Conservation (phyloP, 1,140 invertebrate genomes). For the Meteorus sp. region DNA sequence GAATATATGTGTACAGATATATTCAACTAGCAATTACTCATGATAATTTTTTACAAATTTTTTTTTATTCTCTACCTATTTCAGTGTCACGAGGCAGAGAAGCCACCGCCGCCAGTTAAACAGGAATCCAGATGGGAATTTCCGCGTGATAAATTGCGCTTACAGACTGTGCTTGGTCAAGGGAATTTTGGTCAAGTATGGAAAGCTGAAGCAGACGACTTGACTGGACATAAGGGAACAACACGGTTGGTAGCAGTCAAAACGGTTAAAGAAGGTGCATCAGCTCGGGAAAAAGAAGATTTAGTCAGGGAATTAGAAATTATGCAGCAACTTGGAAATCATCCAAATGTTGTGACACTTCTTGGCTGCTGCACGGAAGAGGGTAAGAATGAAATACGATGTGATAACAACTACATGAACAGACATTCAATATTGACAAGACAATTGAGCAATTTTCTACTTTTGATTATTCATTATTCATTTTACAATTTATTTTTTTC, state of each 20-base stretch:
- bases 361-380: constrained; percentile 82
- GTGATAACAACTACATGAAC: no score
- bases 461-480: constrained; percentile 4
- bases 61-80: constrained; percentile 19
- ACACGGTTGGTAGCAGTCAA: constrained; percentile 81
- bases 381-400: constrained; percentile 58
- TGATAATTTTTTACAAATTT: constrained; percentile 1
- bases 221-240: constrained; percentile 74
- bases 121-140: constrained; percentile 74
- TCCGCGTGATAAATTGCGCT: constrained; percentile 72
- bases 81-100: constrained; percentile 55
- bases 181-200: constrained; percentile 86
- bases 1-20: neutral
- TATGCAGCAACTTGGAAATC: constrained; percentile 82
- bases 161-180: constrained; percentile 78
- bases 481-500: neutral
- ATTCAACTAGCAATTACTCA: neutral
- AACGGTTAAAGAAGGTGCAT: constrained; percentile 74
- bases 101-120: constrained; percentile 58
- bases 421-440: constrained; percentile 6
- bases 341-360: constrained; percentile 84
- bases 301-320: constrained; percentile 76
- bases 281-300: constrained; percentile 76
- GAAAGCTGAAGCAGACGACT: constrained; percentile 81
- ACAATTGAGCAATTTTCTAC: constrained; percentile 28